Evolutionary conservation across 2,113 vertebrate species (phyloP), one percentile per base, ranked within the genome.

Genomic region (Plecturocebus donacophilus): DNA sequence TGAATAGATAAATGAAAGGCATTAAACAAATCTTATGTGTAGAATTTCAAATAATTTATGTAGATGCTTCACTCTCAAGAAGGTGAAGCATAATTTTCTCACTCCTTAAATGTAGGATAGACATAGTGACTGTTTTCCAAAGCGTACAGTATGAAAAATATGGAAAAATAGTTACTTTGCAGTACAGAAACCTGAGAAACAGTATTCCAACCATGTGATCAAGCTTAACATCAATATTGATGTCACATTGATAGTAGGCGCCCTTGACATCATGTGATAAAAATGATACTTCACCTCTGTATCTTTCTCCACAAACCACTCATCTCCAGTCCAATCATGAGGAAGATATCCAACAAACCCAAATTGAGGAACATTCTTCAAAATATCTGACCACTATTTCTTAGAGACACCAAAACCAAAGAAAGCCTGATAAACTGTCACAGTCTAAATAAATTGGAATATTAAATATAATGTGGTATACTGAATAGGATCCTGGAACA

Each of bases 371-470:
- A 19, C 9, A 66, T 79, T 83, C 58, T 73, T 71, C 40, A 81
- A 42, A 81, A 64, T 30, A 35, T 6, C 12, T 91, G 45, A 38
- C 5, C 21, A 70, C 4, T 27, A 73, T 40, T 93, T 27, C 45
- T 92, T 12, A 83, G 47, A 81, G 58, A 83, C 56, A 94, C 83
- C 21, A 68, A 87, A 90, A 75, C 73, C 25, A 94, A 52, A 83
- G 11, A 47, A 85, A 45, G 1, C 82, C 38, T 79, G 58, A 83
- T 76, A 58, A 90, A 71, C 1, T 73, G 56, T 83, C 17, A 38
- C 61, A 73, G 12, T 17, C 8, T 25, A 66, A 38, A 71, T 32
- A 19, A 76, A 30, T 32, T 17, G 13, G 47, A 76, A 27, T 3
- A 91, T 68, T 40, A 95, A 85, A 64, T 58, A 52, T 52, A 73